Evolutionary conservation across 2,888 invertebrate genomes (phyloP).

Genomic region (Bugula neritina): DNA sequence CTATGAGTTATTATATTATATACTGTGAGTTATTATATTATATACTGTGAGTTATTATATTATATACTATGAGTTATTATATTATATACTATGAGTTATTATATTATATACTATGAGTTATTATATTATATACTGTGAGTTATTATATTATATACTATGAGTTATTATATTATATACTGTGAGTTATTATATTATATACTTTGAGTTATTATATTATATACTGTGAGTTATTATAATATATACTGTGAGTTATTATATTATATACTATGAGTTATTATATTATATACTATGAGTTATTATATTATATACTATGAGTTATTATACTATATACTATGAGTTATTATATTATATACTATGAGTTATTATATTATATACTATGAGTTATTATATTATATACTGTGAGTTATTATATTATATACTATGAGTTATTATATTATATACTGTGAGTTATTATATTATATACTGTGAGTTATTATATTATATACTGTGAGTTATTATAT

Average conservation of each 20-base stretch:
- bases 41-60: too few relatives aligned
- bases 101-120: too few relatives aligned
- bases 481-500: not conserved
- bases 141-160: not conserved
- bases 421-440: not conserved
- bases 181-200: not conserved
- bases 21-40: not conserved
- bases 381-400: not conserved
- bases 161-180: not conserved
- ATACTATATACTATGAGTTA: too few relatives aligned
- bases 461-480: not conserved
- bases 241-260: not conserved
- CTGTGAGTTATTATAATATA: not conserved
- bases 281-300: not conserved
- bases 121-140: not conserved
- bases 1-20: not conserved
- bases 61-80: not conserved
- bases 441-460: not conserved
- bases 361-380: not conserved
- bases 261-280: not conserved
- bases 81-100: not conserved
- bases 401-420: not conserved
- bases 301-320: too few relatives aligned
- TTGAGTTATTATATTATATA: not conserved
- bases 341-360: not conserved